Evolutionary conservation across 2,888 invertebrate genomes (phyloP), one percentile per base, ranked within the genome.

Genomic region (Schizaphis graminum): DNA sequence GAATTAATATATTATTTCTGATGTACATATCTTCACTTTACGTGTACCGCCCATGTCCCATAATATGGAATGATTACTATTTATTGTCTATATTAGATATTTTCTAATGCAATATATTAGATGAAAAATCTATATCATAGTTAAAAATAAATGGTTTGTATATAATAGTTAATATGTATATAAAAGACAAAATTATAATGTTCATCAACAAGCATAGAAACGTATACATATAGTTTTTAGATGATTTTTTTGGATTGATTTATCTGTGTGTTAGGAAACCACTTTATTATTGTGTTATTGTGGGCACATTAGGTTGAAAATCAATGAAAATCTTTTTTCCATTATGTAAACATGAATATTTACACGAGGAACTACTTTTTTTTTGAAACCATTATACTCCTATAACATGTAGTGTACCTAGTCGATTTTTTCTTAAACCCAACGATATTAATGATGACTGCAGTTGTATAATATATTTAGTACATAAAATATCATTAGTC

Each of bases 401-500:
- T 44, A 26, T 28, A 28, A 28, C 47, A 28, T 47, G 47, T 47
- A 26, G 44, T 49, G 87, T 16, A n/a, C n/a, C n/a, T n/a, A 85
- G 28, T 49, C 3, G 49, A n/a, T 88, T 35, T 57, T 56, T 41
- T 57, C 11, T 56, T 11, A 57, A 57, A 44, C 26, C 13, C 57
- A 41, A 89, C 28, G 7, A 89, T 57, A 89, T 89, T 89, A 57
- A 56, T 89, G 41, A 77, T 35, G n/a, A 56, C 47, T 67, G 26
- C 47, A 86, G 67, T 41, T 5, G 35, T 56, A 26, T 49, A 53
- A 16, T 47, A 87, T 89, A 89, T 89, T 13, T 28, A 44, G 16
- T 11, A 47, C 13, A 35, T 41, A 44, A 89, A 44, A 28, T 67
- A 90, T 77, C 90, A 67, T 77, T 91, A 91, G 53, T n/a, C 24